These are phyloP conservation scores for Vulpes lagopus DNA, from an alignment of 2,113 vertebrate species.

Conservation along the genomic window DNA sequence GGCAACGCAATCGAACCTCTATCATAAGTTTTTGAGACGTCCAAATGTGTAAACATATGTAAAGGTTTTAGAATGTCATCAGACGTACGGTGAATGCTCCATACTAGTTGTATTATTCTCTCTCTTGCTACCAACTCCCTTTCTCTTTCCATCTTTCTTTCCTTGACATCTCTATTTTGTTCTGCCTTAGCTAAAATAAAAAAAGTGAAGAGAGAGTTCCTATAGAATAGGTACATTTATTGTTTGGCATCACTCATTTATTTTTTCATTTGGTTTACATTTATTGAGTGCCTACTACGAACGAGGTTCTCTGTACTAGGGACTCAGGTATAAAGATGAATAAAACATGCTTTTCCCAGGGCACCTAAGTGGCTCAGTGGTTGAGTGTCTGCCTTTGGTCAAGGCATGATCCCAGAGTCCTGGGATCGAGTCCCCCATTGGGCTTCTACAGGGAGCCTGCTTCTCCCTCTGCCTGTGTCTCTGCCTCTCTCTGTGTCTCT, in stretches of 20 bases:
- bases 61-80: not conserved
- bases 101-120: not conserved
- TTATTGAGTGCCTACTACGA: not conserved
- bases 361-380: no score
- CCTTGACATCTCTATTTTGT: not conserved
- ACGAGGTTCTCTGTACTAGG: not conserved
- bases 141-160: not conserved
- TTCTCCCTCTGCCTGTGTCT: no score
- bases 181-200: not conserved
- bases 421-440: no score
- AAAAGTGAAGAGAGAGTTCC: not conserved
- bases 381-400: no score
- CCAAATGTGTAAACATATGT: not conserved
- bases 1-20: not conserved
- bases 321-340: not conserved
- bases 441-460: no score
- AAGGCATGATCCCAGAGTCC: no score
- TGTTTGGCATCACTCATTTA: not conserved
- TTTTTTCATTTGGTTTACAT: not conserved
- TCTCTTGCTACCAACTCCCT: not conserved
- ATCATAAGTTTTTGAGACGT: not conserved
- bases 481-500: no score
- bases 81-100: not conserved
- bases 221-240: not conserved
- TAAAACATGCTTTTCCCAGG: not conserved